These are phyloP conservation scores for Telmatochromis sp. DNA, from an alignment of 2,113 vertebrate species.

Conservation along the genomic window DNA sequence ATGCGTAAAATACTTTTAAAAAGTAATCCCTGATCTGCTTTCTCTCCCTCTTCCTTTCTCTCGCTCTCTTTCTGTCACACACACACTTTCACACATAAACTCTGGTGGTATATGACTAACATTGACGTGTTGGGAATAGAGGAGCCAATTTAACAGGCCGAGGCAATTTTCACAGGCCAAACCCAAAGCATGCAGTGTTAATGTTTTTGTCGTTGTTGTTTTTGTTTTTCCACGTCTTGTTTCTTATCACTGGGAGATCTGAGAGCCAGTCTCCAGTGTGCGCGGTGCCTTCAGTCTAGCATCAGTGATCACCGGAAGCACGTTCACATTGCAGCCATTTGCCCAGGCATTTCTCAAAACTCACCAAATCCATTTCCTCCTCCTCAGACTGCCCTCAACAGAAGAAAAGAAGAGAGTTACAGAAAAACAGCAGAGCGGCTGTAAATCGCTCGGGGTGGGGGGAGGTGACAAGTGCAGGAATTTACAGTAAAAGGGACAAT, in stretches of 20 bases:
- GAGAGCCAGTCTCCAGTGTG: slow-evolving; percentile 15
- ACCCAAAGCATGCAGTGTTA: slow-evolving; percentile 66
- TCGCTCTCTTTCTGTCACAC: not conserved
- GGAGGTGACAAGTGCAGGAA: not conserved
- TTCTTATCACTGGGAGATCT: slow-evolving; percentile 12
- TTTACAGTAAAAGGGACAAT: not conserved
- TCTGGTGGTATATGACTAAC: slow-evolving; percentile 27
- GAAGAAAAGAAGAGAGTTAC: slow-evolving; percentile 65
- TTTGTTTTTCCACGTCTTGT: not conserved
- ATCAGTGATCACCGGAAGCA: slow-evolving; percentile 29
- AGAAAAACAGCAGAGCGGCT: slow-evolving; percentile 17
- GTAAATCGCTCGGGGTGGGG: not conserved
- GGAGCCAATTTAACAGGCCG: slow-evolving; percentile 46
- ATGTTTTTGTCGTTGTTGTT: slow-evolving; percentile 1
- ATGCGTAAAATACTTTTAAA: not conserved
- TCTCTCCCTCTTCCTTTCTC: not conserved
- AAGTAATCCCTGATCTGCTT: not conserved
- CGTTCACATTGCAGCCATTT: slow-evolving; percentile 46
- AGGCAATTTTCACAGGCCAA: slow-evolving; percentile 56
- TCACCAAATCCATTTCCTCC: slow-evolving; percentile 98
- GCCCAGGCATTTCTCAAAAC: slow-evolving; percentile 70
- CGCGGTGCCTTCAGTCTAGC: slow-evolving; percentile 16
- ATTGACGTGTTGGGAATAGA: slow-evolving; percentile 21
- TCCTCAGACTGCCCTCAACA: slow-evolving; percentile 92
- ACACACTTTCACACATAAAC: not conserved